These are phyloP conservation scores for Drosophila borborema DNA, from an alignment of 2,888 invertebrate genomes.

Conservation along the genomic window DNA sequence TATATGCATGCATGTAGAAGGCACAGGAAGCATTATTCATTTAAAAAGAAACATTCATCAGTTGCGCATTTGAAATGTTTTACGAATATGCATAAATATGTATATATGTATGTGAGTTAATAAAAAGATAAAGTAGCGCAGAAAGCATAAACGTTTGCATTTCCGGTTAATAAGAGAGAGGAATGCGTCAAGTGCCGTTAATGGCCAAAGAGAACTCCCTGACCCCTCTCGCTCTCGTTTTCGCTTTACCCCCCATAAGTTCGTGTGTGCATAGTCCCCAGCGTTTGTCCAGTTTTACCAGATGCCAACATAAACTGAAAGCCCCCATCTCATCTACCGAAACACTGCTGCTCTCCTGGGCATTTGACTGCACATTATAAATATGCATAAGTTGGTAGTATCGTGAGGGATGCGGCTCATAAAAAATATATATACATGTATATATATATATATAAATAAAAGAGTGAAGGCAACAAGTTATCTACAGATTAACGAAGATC, in stretches of 20 bases:
- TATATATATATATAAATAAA: conserved; percentile 11
- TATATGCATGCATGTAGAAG: conserved; percentile 1
- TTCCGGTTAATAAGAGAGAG: conserved; percentile 70
- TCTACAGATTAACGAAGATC: not conserved
- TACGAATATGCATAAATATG: conserved; percentile 28
- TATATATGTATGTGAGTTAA: conserved; percentile 25
- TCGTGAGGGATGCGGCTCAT: conserved; percentile 38
- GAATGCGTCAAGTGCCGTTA: conserved; percentile 58
- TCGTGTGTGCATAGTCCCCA: conserved; percentile 7
- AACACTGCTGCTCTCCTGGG: conserved; percentile 18
- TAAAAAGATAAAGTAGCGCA: conserved; percentile 69
- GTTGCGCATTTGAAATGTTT: conserved; percentile 40
- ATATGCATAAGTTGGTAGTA: conserved; percentile 63
- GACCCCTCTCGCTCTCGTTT: too few species aligned
- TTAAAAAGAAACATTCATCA: conserved; percentile 46
- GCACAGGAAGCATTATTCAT: conserved; percentile 57
- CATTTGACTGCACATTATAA: conserved; percentile 64
- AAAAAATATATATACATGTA: conserved; percentile 32
- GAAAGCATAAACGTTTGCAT: conserved; percentile 76
- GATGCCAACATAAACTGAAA: conserved; percentile 21
- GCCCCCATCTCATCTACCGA: conserved; percentile 6
- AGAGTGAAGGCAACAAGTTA: not conserved
- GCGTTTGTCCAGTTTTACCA: conserved; percentile 27
- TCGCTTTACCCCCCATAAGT: not conserved
- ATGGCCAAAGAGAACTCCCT: conserved; percentile 43